A percentile compares a stretch with the other conserved stretches of the same genome.
phyloP scores from a whole-genome alignment of 2,113 vertebrate species.

The Podiceps cristatus region DNA sequence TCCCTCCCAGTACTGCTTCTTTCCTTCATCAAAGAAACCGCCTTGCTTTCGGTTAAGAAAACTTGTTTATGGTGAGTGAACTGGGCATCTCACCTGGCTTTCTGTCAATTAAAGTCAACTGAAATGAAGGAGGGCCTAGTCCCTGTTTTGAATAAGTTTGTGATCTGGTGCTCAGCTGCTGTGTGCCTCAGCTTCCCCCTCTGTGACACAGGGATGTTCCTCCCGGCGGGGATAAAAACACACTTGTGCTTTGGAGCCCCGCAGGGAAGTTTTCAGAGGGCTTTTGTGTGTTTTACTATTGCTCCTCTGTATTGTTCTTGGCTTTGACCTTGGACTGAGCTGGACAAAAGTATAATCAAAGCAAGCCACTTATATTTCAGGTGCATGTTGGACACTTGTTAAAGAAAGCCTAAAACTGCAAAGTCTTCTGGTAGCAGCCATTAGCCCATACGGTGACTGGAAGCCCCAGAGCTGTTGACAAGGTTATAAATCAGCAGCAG shows the following conservation, averaged over 20 bases:
- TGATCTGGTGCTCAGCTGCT: not conserved
- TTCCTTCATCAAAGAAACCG: not conserved
- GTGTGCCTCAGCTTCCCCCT: not conserved
- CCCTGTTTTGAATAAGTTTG: not conserved
- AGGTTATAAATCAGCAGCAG: conserved; percentile 21
- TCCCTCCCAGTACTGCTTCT: not conserved
- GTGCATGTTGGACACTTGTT: conserved; percentile 9
- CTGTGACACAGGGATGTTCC: not conserved
- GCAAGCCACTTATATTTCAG: conserved; percentile 17
- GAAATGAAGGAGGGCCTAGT: not conserved
- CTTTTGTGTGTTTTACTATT: conserved; percentile 33
- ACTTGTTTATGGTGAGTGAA: not conserved
- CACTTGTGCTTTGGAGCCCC: not conserved
- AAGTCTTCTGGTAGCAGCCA: not conserved
- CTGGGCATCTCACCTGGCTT: not conserved
- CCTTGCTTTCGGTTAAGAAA: not conserved
- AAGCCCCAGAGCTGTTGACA: not conserved
- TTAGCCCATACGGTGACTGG: not conserved
- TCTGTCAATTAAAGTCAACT: not conserved
- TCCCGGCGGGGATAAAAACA: conserved; percentile 18
- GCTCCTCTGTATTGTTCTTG: conserved; percentile 15
- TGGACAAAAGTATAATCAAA: not conserved
- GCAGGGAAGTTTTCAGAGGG: conserved; percentile 4
- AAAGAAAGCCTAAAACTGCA: not conserved
- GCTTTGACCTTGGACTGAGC: conserved; percentile 47